Evolutionary conservation across 1,140 invertebrate genomes (phyloP).

Genomic region (Bicyclus anynana): DNA sequence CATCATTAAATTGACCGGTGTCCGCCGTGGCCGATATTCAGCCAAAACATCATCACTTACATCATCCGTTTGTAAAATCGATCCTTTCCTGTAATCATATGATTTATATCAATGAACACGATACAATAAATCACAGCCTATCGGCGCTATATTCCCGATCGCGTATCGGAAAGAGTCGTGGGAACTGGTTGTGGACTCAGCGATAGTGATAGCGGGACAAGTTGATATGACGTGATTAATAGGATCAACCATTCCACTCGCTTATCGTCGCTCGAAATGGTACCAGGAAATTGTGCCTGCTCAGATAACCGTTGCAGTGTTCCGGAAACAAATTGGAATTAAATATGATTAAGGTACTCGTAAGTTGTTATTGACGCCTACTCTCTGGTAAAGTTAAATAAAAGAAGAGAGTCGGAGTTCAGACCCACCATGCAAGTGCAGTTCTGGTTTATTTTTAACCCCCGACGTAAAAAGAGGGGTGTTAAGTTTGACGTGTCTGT

Average conservation of each 20-base stretch:
- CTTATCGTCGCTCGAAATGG: constrained; percentile 1
- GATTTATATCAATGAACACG: not conserved
- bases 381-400: too few relatives aligned
- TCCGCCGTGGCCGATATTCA: too few relatives aligned
- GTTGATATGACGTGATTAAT: constrained; percentile 27
- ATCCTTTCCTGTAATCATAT: not conserved
- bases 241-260: constrained; percentile 15
- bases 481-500: too few relatives aligned
- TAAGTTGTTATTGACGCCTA: too few relatives aligned
- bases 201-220: constrained; percentile 21
- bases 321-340: not conserved
- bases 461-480: too few relatives aligned
- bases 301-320: not conserved
- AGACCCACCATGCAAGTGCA: too few relatives aligned
- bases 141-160: constrained; percentile 21
- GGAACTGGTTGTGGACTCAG: constrained; percentile 28
- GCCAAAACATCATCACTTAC: too few relatives aligned
- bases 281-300: not conserved
- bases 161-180: constrained; percentile 30
- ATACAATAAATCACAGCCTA: constrained; percentile 28
- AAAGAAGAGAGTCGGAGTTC: too few relatives aligned
- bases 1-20: too few relatives aligned
- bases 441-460: too few relatives aligned
- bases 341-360: too few relatives aligned
- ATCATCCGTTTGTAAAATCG: too few relatives aligned